Conservation (phyloP, 2,113 vertebrate species). For the Chelonoidis abingdonii region DNA sequence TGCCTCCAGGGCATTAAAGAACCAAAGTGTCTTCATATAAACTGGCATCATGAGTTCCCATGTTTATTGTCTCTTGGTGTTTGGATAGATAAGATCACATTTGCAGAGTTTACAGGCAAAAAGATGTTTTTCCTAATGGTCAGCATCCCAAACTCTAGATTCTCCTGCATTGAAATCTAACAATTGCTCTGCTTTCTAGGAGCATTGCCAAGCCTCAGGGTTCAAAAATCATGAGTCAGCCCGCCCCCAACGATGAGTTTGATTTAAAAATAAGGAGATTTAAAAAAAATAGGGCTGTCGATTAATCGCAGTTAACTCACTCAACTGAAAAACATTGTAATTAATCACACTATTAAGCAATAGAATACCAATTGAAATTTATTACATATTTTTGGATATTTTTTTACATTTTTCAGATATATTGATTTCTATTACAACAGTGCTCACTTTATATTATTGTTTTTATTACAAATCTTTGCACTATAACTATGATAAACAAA, state of each 20-base stretch:
- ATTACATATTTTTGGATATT: too few species aligned
- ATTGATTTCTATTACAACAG: too few species aligned
- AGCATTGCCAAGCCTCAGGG: conserved; percentile 7
- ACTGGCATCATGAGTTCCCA: neutral
- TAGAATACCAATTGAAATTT: too few species aligned
- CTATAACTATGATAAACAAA: too few species aligned
- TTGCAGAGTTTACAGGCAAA: conserved; percentile 3
- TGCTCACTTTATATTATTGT: too few species aligned
- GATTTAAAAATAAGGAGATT: conserved; percentile 3
- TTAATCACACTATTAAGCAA: too few species aligned
- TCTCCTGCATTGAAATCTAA: conserved; percentile 2
- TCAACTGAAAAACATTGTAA: too few species aligned
- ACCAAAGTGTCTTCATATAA: neutral
- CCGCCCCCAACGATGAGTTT: neutral
- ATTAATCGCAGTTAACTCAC: too few species aligned
- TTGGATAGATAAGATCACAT: conserved; percentile 12
- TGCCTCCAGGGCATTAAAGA: neutral
- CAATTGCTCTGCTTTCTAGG: conserved; percentile 5
- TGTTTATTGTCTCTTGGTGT: neutral
- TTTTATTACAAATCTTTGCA: too few species aligned
- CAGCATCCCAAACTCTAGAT: neutral
- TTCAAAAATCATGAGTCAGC: conserved; percentile 31
- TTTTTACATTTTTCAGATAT: too few species aligned
- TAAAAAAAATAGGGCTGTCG: too few species aligned
- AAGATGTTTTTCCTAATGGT: conserved; percentile 44